Percentiles rank a stretch among this genome's conserved stretches.
phyloP scores from a whole-genome alignment of 2,113 vertebrate species.

The Micromys minutus region DNA sequence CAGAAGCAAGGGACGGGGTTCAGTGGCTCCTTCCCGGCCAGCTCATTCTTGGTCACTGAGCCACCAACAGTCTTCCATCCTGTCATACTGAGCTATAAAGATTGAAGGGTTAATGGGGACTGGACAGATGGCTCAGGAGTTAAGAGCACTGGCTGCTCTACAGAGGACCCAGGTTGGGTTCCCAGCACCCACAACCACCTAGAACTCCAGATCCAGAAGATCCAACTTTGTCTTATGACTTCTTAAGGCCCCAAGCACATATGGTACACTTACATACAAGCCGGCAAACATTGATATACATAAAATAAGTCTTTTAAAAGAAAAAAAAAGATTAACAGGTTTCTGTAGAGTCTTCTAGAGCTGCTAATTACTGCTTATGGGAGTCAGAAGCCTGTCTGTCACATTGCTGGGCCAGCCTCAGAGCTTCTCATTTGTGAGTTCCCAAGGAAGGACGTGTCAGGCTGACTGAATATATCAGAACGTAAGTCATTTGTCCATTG shows the following conservation, averaged over 20 bases:
- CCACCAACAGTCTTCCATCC: background rate
- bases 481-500: background rate
- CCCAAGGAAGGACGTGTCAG: background rate
- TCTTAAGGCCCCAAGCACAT: background rate
- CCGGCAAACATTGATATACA: background rate
- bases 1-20: background rate
- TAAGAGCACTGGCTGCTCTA: background rate
- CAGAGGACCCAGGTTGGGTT: background rate
- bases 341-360: background rate
- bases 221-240: background rate
- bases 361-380: no score
- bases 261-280: background rate
- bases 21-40: background rate
- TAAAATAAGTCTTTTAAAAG: background rate
- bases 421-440: background rate
- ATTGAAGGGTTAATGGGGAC: background rate
- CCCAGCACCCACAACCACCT: background rate
- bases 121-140: background rate
- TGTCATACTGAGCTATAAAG: slow-evolving; percentile 4
- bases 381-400: background rate
- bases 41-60: background rate
- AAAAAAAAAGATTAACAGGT: background rate
- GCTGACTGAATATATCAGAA: background rate
- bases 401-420: background rate
- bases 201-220: background rate